Conservation (phyloP, 2,797 vertebrate genomes). For the Cirrhinus mrigala region DNA sequence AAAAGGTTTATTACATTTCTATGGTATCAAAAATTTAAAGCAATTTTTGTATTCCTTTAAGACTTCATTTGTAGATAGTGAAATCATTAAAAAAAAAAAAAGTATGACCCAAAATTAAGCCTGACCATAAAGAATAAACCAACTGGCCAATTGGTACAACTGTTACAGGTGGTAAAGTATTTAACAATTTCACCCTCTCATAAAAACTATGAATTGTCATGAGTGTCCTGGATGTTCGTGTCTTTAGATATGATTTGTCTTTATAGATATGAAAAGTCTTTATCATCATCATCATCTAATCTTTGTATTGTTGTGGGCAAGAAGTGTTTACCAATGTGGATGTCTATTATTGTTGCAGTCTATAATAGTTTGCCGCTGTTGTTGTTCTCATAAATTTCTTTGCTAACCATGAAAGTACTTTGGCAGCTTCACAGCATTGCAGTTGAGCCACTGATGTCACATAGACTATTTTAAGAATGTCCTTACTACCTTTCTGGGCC, state of each 20-base stretch:
- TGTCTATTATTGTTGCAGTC: not conserved
- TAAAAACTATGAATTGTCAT: not conserved
- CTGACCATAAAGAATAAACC: not conserved
- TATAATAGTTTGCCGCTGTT: not conserved
- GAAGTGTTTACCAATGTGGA: no score
- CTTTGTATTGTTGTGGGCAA: not conserved
- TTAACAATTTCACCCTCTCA: not conserved
- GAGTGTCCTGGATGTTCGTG: not conserved
- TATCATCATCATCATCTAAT: not conserved
- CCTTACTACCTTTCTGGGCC: no score
- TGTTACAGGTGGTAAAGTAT: not conserved
- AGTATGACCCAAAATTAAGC: not conserved
- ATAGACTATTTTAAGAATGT: no score
- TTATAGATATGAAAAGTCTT: no score
- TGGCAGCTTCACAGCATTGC: no score
- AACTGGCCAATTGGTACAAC: not conserved
- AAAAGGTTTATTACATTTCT: no score
- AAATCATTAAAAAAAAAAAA: not conserved
- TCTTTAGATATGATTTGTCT: not conserved
- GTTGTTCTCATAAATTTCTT: no score
- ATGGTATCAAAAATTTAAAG: no score
- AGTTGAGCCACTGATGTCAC: no score
- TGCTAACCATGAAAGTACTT: no score
- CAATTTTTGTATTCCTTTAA: no score
- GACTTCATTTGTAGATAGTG: not conserved